Percentiles rank a stretch among this genome's conserved stretches.
phyloP scores from a whole-genome alignment of 37 sponge, comb jelly and placozoan species.

The Agelas oroides region DNA sequence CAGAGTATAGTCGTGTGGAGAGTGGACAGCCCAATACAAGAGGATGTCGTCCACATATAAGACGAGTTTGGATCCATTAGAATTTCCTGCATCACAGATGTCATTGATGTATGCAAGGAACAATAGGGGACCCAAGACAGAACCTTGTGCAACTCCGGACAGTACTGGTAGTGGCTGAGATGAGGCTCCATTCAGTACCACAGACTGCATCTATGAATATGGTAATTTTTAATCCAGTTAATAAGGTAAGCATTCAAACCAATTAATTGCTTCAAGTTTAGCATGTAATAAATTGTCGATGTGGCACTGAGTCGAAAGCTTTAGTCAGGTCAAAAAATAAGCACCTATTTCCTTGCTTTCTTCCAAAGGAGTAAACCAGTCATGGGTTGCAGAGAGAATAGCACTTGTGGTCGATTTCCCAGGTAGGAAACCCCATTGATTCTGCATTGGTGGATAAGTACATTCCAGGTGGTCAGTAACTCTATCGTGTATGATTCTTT shows the following conservation, averaged over 20 bases:
- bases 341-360: neutral
- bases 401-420: neutral
- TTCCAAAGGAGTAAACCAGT: neutral
- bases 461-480: neutral
- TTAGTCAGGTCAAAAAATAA: neutral
- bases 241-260: neutral
- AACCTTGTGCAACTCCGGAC: slow-evolving; percentile 30
- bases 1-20: neutral
- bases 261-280: neutral
- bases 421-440: slow-evolving; percentile 3
- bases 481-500: neutral
- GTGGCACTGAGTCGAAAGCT: slow-evolving; percentile 20
- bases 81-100: neutral
- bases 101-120: slow-evolving; percentile 12
- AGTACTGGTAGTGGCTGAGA: neutral
- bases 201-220: neutral
- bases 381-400: neutral
- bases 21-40: neutral
- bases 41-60: slow-evolving; percentile 9
- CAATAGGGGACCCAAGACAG: slow-evolving; percentile 16
- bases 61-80: neutral
- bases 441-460: neutral
- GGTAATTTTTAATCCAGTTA: too few relatives aligned
- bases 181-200: neutral
- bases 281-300: neutral